Percentiles rank a stretch among this genome's conserved stretches.
phyloP scores from a whole-genome alignment of 2,888 invertebrate species.

The Allophyes oxyacanthae region DNA sequence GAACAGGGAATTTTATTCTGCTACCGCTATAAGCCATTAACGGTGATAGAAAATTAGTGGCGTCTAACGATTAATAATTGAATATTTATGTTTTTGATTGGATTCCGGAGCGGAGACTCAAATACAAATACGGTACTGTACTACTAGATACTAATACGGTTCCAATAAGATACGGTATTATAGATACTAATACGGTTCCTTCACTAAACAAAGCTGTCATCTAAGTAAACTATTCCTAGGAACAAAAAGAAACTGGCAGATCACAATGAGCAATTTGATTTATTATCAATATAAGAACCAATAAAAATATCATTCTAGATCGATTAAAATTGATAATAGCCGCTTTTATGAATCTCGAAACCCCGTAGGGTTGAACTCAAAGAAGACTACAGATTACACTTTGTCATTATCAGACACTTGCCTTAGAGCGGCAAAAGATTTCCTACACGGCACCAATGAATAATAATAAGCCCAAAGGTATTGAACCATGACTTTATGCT shows the following conservation, averaged over 20 bases:
- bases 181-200: too few species aligned
- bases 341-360: slow-evolving; percentile 26
- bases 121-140: too few species aligned
- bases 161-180: too few species aligned
- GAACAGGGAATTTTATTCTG: slow-evolving; percentile 45
- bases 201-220: slow-evolving; percentile 40
- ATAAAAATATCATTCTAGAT: slow-evolving; percentile 25
- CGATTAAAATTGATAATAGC: slow-evolving; percentile 36
- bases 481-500: slow-evolving; percentile 77
- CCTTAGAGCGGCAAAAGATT: slow-evolving; percentile 59
- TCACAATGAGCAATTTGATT: slow-evolving; percentile 11
- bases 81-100: slow-evolving; percentile 49
- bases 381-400: slow-evolving; percentile 49
- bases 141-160: too few species aligned
- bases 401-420: slow-evolving; percentile 57
- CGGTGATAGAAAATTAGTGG: slow-evolving; percentile 54
- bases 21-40: slow-evolving; percentile 54
- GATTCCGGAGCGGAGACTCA: slow-evolving; percentile 49
- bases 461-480: slow-evolving; percentile 78
- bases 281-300: slow-evolving; percentile 7
- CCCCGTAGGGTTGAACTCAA: slow-evolving; percentile 35
- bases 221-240: slow-evolving; percentile 8
- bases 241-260: slow-evolving; percentile 9
- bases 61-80: slow-evolving; percentile 47
- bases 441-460: slow-evolving; percentile 71